phyloP scores from a whole-genome alignment of 2,797 vertebrate species.

The Melanotaenia nigrans region DNA sequence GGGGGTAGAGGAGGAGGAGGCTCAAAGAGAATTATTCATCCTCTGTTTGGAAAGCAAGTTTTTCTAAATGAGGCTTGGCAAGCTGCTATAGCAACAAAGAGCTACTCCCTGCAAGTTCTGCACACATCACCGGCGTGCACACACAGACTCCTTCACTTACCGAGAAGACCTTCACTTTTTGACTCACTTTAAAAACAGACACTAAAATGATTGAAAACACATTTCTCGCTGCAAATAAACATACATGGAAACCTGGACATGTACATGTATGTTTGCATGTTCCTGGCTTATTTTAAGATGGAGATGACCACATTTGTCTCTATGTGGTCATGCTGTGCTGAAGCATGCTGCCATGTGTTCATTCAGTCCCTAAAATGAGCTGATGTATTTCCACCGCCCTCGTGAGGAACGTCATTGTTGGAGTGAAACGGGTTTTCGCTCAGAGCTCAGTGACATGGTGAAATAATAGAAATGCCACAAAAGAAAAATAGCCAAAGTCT shows the following conservation, averaged over 20 bases:
- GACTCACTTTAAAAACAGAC: conserved; percentile 27
- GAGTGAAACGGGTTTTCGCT: too few species aligned
- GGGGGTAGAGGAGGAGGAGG: conserved; percentile 45
- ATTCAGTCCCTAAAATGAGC: conserved; percentile 32
- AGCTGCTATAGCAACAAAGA: conserved; percentile 51
- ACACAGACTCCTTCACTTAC: not conserved
- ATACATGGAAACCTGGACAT: conserved; percentile 9
- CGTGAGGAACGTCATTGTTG: too few species aligned
- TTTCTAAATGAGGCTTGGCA: conserved; percentile 79
- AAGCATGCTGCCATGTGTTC: conserved; percentile 39
- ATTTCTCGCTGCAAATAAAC: conserved; percentile 2
- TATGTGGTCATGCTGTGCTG: conserved; percentile 29
- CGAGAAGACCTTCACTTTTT: not conserved
- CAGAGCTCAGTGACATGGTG: too few species aligned
- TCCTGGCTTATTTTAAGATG: conserved; percentile 19
- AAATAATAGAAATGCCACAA: too few species aligned
- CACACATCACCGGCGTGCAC: conserved; percentile 27
- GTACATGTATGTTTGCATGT: not conserved
- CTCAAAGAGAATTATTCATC: conserved; percentile 90
- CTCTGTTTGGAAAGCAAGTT: conserved; percentile 83
- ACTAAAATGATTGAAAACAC: not conserved
- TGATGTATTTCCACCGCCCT: too few species aligned
- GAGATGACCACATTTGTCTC: conserved; percentile 57
- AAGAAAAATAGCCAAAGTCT: too few species aligned
- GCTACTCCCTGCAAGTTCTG: conserved; percentile 63